phyloP scores from a whole-genome alignment of 1,140 invertebrate genomes.

The Drosophila serrata region DNA sequence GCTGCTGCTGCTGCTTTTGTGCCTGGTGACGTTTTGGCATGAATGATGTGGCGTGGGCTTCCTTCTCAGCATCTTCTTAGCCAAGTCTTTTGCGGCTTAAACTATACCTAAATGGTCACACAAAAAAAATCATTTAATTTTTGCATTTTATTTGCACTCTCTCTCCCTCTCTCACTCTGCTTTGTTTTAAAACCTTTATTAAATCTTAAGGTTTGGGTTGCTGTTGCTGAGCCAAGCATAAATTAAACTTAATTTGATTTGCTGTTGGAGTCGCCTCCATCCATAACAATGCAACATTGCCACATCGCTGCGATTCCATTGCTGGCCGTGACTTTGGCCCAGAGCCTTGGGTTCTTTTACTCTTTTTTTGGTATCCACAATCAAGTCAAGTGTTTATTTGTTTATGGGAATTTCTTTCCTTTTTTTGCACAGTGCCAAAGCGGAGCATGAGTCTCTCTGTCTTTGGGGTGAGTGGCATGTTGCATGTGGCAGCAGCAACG shows the following conservation, averaged over 20 bases:
- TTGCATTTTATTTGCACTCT: background rate
- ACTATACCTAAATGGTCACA: background rate
- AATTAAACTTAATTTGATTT: conserved; percentile 70
- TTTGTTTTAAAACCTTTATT: conserved; percentile 3
- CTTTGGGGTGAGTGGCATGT: conserved; percentile 47
- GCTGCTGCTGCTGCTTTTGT: conserved; percentile 3
- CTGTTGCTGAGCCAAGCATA: conserved; percentile 41
- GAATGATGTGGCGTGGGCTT: conserved; percentile 83
- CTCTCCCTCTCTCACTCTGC: conserved; percentile 10
- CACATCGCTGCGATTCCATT: background rate
- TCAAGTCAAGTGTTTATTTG: conserved; percentile 82
- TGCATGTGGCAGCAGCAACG: conserved; percentile 36
- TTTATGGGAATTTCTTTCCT: conserved; percentile 59
- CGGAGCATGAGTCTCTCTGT: conserved; percentile 25
- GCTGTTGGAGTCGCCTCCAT: conserved; percentile 38
- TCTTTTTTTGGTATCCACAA: conserved; percentile 48
- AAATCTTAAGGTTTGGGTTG: background rate
- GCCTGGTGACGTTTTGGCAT: conserved; percentile 68
- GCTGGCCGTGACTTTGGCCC: background rate
- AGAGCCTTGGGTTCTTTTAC: background rate
- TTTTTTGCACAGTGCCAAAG: conserved; percentile 10
- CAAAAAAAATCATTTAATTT: conserved; percentile 8
- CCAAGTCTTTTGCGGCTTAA: conserved; percentile 27
- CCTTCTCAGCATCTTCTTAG: conserved; percentile 40
- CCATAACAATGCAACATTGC: conserved; percentile 60